phyloP scores from a whole-genome alignment of 2,888 invertebrate species.

The Deilephila elpenor region DNA sequence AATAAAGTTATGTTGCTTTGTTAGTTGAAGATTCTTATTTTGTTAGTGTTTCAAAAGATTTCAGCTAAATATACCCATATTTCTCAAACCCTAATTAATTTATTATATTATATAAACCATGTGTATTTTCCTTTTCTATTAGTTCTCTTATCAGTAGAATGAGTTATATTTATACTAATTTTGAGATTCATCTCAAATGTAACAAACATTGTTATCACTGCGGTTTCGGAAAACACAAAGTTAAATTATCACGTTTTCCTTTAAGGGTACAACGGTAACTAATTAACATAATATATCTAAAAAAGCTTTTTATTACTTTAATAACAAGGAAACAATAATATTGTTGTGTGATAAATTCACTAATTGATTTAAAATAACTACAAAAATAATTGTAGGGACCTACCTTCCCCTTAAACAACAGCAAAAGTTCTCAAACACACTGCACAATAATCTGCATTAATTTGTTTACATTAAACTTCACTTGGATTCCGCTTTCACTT shows the following conservation, averaged over 20 bases:
- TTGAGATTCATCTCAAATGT: constrained; percentile 9
- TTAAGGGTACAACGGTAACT: background rate
- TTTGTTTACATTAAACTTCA: constrained; percentile 52
- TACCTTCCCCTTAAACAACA: constrained; percentile 49
- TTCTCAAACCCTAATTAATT: too few relatives aligned
- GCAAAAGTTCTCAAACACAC: constrained; percentile 52
- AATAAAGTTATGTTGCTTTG: too few relatives aligned
- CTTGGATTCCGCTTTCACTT: constrained; percentile 49
- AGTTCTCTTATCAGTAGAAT: background rate
- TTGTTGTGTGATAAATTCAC: constrained; percentile 4
- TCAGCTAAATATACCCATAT: too few relatives aligned
- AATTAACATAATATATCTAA: background rate
- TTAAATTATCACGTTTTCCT: background rate
- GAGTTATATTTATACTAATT: background rate
- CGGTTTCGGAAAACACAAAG: constrained; percentile 12
- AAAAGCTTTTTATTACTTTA: too few relatives aligned
- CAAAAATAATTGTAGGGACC: constrained; percentile 36
- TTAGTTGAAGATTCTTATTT: too few relatives aligned
- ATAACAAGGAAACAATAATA: background rate
- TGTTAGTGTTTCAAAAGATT: too few relatives aligned
- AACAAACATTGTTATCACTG: background rate
- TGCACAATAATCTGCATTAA: constrained; percentile 54
- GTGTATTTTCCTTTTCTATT: background rate
- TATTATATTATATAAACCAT: too few relatives aligned
- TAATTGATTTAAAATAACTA: background rate